A percentile compares a stretch with the other conserved stretches of the same genome.
These are phyloP conservation scores for Melozone crissalis DNA, from an alignment of 2,113 vertebrate genomes.

Conservation along the genomic window DNA sequence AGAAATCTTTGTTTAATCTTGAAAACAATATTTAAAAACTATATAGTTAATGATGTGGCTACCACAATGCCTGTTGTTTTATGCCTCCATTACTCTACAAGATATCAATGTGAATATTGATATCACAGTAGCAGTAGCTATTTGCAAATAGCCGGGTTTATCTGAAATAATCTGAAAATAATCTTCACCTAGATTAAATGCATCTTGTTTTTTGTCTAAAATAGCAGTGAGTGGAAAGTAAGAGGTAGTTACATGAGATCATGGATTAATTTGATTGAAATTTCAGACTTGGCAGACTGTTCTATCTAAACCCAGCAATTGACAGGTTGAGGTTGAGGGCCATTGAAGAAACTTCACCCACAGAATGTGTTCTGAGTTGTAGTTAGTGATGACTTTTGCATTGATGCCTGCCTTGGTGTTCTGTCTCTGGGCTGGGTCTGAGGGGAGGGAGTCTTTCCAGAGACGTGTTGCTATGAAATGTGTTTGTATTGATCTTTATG, in stretches of 20 bases:
- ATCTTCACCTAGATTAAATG: neutral
- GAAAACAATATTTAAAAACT: neutral
- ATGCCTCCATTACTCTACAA: neutral
- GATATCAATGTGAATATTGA: neutral
- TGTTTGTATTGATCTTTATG: constrained; percentile 63
- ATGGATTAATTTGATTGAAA: neutral
- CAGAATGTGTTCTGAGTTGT: neutral
- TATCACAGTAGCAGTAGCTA: neutral
- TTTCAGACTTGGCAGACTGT: neutral
- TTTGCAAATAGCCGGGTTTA: neutral
- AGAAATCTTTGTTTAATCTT: neutral
- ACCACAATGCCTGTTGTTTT: neutral
- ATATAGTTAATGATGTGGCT: neutral
- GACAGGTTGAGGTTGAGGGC: neutral
- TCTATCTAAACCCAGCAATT: neutral
- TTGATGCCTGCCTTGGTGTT: constrained; percentile 21
- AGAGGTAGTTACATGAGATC: neutral
- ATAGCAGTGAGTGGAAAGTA: constrained; percentile 30
- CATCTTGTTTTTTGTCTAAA: neutral
- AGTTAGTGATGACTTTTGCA: neutral
- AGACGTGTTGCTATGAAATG: constrained; percentile 55
- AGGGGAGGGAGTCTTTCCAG: constrained; percentile 28
- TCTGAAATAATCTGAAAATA: neutral
- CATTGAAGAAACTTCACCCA: neutral
- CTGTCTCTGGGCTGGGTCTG: constrained; percentile 41